These are phyloP conservation scores for Caenorhabditis sp. DNA, from an alignment of 2,888 invertebrate species.

Conservation along the genomic window DNA sequence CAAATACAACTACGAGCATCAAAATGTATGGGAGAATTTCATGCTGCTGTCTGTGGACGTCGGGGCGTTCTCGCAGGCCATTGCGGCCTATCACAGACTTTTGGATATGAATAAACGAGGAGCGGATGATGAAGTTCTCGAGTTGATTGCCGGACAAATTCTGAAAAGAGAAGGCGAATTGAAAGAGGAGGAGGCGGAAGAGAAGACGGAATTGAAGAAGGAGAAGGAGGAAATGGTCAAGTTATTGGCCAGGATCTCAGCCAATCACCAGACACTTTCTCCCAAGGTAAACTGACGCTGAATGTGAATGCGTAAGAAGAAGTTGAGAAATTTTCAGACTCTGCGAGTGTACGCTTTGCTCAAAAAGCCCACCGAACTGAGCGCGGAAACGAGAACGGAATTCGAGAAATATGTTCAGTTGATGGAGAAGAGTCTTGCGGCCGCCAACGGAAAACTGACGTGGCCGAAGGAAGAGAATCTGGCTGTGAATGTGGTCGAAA, in stretches of 20 bases:
- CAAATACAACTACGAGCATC: conserved; percentile 90
- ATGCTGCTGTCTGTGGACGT: conserved; percentile 90
- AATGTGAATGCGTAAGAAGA: too few relatives aligned
- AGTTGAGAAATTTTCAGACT: conserved; percentile 16
- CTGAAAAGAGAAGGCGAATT: conserved; percentile 39
- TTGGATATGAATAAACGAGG: conserved; percentile 84
- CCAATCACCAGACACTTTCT: conserved; percentile 60
- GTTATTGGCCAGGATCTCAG: conserved; percentile 57
- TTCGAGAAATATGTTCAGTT: conserved; percentile 62
- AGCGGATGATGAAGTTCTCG: conserved; percentile 62
- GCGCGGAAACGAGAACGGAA: conserved; percentile 38
- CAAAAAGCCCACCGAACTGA: conserved; percentile 51
- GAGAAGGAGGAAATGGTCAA: conserved; percentile 57
- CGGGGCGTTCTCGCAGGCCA: conserved; percentile 87
- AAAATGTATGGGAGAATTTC: conserved; percentile 96
- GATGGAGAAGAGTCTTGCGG: conserved; percentile 54
- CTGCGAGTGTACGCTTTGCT: conserved; percentile 52
- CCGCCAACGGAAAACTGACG: conserved; percentile 51
- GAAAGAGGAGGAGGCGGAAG: conserved; percentile 11
- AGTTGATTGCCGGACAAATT: conserved; percentile 52
- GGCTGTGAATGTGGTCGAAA: conserved; percentile 52
- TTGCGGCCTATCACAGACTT: conserved; percentile 89
- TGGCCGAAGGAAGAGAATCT: conserved; percentile 57
- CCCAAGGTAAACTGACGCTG: conserved; percentile 44
- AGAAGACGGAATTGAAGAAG: conserved; percentile 12